Conservation (phyloP, 2,888 invertebrate species). For the Ornithoptera priamus region DNA sequence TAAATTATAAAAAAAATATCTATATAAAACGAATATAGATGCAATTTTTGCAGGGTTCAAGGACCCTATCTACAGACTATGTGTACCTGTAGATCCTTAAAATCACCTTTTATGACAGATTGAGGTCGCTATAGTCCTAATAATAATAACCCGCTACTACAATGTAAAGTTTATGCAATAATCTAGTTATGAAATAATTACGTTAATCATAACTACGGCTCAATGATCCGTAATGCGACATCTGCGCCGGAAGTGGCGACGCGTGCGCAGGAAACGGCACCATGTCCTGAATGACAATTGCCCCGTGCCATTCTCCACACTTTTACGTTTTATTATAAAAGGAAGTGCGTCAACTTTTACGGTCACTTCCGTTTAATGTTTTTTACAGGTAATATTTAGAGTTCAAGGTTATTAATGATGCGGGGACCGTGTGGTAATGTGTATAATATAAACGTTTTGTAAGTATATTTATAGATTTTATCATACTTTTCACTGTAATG, state of each 20-base stretch:
- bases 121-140: too few relatives aligned
- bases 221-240: conserved; percentile 18
- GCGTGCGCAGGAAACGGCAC: conserved; percentile 33
- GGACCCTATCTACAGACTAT: too few relatives aligned
- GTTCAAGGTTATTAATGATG: conserved; percentile 1
- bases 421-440: not conserved
- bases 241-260: conserved; percentile 32
- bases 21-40: too few relatives aligned
- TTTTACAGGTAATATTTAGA: not conserved
- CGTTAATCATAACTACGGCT: conserved; percentile 5
- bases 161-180: too few relatives aligned
- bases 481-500: too few relatives aligned
- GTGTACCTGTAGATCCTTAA: too few relatives aligned
- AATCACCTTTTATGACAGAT: too few relatives aligned
- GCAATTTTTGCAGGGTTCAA: too few relatives aligned
- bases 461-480: too few relatives aligned
- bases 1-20: too few relatives aligned
- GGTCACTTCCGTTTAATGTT: conserved; percentile 8
- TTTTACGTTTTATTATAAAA: conserved; percentile 7
- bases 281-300: conserved; percentile 27
- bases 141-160: too few relatives aligned
- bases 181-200: not conserved
- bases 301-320: not conserved
- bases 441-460: too few relatives aligned
- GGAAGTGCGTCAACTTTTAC: not conserved